Conservation (phyloP, 2,888 invertebrate genomes). For the Nymphalis polychloros region DNA sequence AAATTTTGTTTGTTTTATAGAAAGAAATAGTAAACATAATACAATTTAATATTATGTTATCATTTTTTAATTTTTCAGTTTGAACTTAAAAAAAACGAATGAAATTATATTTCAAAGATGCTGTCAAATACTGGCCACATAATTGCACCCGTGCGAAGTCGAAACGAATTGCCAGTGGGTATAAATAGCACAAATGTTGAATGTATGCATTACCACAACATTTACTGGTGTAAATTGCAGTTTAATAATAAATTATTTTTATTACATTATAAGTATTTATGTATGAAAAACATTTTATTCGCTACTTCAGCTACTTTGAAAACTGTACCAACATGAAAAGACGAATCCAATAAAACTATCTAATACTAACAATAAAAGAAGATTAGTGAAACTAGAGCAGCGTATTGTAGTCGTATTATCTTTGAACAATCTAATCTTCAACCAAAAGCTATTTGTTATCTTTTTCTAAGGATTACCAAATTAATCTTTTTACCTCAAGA, state of each 20-base stretch:
- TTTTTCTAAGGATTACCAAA: constrained; percentile 12
- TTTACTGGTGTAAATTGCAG: background rate
- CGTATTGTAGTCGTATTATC: constrained; percentile 57
- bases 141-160: too few species aligned
- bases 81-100: too few species aligned
- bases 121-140: too few species aligned
- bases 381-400: constrained; percentile 65
- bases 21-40: too few species aligned
- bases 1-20: too few species aligned
- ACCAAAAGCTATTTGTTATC: constrained; percentile 49
- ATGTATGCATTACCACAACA: too few species aligned
- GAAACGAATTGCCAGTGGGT: too few species aligned
- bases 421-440: constrained; percentile 49
- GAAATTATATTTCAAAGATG: too few species aligned
- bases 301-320: constrained; percentile 52
- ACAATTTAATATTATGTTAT: too few species aligned
- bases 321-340: constrained; percentile 40
- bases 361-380: constrained; percentile 66
- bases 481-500: background rate
- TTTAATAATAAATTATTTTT: background rate
- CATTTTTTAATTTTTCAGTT: too few species aligned
- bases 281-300: background rate
- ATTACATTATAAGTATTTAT: background rate
- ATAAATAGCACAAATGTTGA: too few species aligned
- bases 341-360: constrained; percentile 62